Base-by-base conservation (phyloP, 2,113 vertebrate species). In the Cepphus grylle region DNA sequence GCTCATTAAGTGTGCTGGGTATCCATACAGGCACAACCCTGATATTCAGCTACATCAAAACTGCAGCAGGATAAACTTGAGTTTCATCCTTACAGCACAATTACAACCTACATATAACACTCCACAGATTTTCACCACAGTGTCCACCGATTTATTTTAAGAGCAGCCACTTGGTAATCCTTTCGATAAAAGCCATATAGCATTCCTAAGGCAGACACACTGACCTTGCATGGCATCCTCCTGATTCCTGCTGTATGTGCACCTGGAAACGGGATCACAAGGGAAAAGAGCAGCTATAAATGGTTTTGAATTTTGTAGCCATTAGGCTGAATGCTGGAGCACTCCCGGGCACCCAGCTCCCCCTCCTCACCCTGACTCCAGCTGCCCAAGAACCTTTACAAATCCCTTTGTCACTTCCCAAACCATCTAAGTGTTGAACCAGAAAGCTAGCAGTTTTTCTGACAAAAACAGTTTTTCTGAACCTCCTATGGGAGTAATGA, bases 381-480 rank as follows among this genome's bases (percentile, higher is more conserved):
- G n/a, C 38, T 90, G 79, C 53, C 62, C 78, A 88, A 70, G 67
- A 65, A 88, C 45, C 84, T 78, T 93, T 55, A 90, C 81, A 88
- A 86, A 91, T 77, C 26, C 58, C 59, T 91, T 50, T 78, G 89
- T 73, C 67, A 59, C 67, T 80, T 77, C 59, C 32, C 69, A 79
- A 90, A 29, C n/a, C 87, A 91, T 38, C 78, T 34, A 78, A 92
- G 72, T 38, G 61, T 50, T 65, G 29, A 63, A 87, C 49, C n/a
- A 89, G 73, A 93, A 76, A 97, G n/a, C 32, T 69, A 82, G 76
- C 8, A 3, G 45, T 12, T 94, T 94, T 96, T 91, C 91, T 92
- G 70, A 82, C 50, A 93, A 90, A 93, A 80, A 74, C 30, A 17
- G 0, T 52, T 90, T 93, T 92, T 82, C 63, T 89, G 77, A 91